Conservation (phyloP, 1,140 invertebrate genomes). For the Drosophila paulistorum region DNA sequence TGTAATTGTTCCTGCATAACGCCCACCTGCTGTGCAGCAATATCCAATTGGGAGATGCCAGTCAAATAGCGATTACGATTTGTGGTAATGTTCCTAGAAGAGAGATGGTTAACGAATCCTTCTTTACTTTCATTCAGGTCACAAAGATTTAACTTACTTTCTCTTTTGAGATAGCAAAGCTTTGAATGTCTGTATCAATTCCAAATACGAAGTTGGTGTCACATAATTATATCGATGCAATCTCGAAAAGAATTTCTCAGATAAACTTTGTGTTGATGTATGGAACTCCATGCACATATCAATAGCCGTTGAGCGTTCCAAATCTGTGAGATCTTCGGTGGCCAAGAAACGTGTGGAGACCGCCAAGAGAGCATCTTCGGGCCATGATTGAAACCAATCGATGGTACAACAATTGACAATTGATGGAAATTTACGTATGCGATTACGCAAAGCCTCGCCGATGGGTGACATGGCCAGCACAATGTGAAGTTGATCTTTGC, state of each 20-base stretch:
- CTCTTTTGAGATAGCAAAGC: constrained; percentile 90
- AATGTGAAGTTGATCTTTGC: constrained; percentile 96
- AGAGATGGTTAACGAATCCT: background rate
- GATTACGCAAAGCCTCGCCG: constrained; percentile 92
- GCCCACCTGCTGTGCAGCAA: constrained; percentile 91
- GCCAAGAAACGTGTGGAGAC: constrained; percentile 95
- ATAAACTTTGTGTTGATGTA: constrained; percentile 91
- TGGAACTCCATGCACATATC: constrained; percentile 97
- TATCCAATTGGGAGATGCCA: constrained; percentile 93
- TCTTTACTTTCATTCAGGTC: background rate
- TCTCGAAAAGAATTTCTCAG: constrained; percentile 88
- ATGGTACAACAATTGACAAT: constrained; percentile 98
- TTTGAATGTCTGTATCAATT: constrained; percentile 96
- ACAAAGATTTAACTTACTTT: constrained; percentile 82
- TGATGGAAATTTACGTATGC: constrained; percentile 96
- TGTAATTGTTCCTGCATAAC: constrained; percentile 94
- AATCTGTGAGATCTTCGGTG: constrained; percentile 91
- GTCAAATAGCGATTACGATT: constrained; percentile 91
- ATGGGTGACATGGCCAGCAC: constrained; percentile 97
- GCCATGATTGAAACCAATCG: constrained; percentile 99
- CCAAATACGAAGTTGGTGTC: constrained; percentile 96
- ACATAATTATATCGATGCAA: constrained; percentile 93
- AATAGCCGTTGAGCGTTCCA: constrained; percentile 89
- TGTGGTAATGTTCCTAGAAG: constrained; percentile 83
- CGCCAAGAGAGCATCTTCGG: constrained; percentile 94